Conservation (phyloP, 2,888 invertebrate species). For the Eristalinus sepulchralis region DNA sequence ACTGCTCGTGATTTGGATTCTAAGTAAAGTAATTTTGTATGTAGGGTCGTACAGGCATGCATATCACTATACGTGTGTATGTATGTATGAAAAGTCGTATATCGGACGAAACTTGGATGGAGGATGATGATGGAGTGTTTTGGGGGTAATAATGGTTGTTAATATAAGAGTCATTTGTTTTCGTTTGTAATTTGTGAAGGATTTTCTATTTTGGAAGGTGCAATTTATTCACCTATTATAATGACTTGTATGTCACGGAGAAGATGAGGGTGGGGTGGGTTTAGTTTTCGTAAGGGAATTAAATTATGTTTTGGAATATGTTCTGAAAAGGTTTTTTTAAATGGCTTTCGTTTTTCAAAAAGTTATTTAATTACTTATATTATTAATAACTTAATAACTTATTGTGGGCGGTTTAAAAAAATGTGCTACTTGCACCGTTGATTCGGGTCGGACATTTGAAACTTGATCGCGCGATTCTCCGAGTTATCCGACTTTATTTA, state of each 20-base stretch:
- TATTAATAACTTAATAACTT: too few relatives aligned
- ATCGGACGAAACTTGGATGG: constrained; percentile 8
- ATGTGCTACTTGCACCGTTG: too few relatives aligned
- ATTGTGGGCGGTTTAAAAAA: too few relatives aligned
- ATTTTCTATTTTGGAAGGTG: constrained; percentile 28
- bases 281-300: not conserved
- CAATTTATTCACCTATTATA: constrained; percentile 44
- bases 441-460: too few relatives aligned
- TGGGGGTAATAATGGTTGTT: constrained; percentile 39
- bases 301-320: too few relatives aligned
- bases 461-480: too few relatives aligned
- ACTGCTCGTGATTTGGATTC: constrained; percentile 36
- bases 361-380: too few relatives aligned
- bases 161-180: constrained; percentile 48
- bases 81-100: not conserved
- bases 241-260: not conserved
- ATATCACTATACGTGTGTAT: not conserved
- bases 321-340: too few relatives aligned
- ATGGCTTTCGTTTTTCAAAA: too few relatives aligned
- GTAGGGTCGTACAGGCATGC: not conserved
- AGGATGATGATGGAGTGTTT: constrained; percentile 2
- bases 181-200: constrained; percentile 43
- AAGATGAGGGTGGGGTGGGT: too few relatives aligned
- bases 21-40: constrained; percentile 5
- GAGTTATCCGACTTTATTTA: too few relatives aligned